Percentiles rank a stretch among this genome's conserved stretches.
phyloP scores from a whole-genome alignment of 23 tunicate genomes.

The Clavelina lepadiformis region DNA sequence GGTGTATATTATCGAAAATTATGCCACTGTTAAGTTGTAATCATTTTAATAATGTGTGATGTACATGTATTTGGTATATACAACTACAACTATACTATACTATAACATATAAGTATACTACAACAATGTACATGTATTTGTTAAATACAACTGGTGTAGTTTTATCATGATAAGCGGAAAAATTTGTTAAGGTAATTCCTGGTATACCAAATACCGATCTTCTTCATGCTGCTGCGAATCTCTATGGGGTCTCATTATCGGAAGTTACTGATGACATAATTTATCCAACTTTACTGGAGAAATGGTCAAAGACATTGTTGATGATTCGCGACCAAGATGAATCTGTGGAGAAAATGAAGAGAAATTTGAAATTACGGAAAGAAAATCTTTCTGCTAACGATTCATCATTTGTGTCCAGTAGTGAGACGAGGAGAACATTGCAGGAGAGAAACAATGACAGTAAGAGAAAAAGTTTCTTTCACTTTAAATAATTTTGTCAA shows the following conservation, averaged over 20 bases:
- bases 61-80: too few relatives aligned
- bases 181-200: constrained; percentile 20
- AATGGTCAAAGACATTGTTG: constrained; percentile 68
- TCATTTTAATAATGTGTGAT: too few relatives aligned
- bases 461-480: constrained; percentile 3
- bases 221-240: constrained; percentile 62
- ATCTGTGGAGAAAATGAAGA: constrained; percentile 18
- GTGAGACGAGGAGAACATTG: constrained; percentile 1
- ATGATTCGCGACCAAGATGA: constrained; percentile 49
- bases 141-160: too few relatives aligned
- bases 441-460: neutral
- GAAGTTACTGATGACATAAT: constrained; percentile 87
- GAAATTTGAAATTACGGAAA: neutral
- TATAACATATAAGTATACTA: too few relatives aligned
- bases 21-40: too few relatives aligned
- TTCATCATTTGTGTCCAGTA: too few relatives aligned
- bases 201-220: constrained; percentile 56
- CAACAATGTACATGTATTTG: too few relatives aligned
- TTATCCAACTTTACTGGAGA: constrained; percentile 56
- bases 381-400: neutral
- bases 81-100: too few relatives aligned
- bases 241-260: constrained; percentile 62
- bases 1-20: too few relatives aligned
- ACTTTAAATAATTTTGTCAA: neutral
- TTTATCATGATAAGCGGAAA: too few relatives aligned